Conservation (phyloP, 1,140 invertebrate genomes). For the Phymastichus coffea region DNA sequence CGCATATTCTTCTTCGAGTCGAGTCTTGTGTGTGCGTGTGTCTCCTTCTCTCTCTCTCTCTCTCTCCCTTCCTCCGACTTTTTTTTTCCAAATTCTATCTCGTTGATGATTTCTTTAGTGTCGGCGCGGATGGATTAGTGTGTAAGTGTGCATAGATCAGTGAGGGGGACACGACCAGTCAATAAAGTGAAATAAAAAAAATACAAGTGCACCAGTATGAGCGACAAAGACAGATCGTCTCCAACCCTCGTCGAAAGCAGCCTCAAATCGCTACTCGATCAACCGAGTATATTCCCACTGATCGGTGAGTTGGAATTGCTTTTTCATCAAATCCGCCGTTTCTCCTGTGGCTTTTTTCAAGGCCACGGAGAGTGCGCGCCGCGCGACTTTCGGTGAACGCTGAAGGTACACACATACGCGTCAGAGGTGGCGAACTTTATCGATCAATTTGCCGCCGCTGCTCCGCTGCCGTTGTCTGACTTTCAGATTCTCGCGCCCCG, state of each 20-base stretch:
- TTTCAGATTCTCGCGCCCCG: no score
- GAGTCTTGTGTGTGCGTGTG: no score
- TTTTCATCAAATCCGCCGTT: no score
- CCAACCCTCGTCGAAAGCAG: slow-evolving; percentile 76
- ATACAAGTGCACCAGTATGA: slow-evolving; percentile 53
- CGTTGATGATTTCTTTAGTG: neutral
- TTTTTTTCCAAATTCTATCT: neutral
- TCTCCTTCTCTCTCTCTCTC: no score
- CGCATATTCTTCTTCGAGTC: no score
- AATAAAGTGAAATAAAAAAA: neutral
- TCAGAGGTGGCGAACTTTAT: no score
- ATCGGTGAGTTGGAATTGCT: slow-evolving; percentile 65
- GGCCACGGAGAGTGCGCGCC: no score
- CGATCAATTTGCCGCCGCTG: no score
- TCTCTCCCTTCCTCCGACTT: no score
- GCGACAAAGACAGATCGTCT: slow-evolving; percentile 76
- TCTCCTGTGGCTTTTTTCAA: neutral
- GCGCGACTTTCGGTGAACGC: neutral
- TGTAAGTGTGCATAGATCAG: no score
- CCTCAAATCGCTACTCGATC: slow-evolving; percentile 74
- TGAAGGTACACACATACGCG: no score
- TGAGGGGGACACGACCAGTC: neutral
- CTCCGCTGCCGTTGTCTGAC: no score
- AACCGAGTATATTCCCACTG: slow-evolving; percentile 74
- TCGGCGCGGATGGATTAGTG: neutral